Evolutionary conservation across 2,113 vertebrate genomes (phyloP).

Genomic region (Chaenogobius annularis): DNA sequence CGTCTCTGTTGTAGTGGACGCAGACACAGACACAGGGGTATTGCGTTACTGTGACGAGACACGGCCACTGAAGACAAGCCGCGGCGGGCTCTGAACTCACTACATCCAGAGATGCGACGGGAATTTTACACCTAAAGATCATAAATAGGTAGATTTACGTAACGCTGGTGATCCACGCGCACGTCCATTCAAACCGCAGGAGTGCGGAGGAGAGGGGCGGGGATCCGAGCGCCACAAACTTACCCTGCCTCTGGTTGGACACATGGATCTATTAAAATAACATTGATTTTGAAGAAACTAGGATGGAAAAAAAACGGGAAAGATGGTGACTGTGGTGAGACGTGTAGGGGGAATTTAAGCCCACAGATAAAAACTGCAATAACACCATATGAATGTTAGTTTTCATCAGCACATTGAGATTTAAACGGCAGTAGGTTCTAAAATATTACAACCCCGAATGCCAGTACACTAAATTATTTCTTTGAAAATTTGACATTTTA

Average conservation of each 20-base stretch:
- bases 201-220: background rate
- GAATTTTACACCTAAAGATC: background rate
- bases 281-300: background rate
- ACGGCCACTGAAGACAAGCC: conserved; percentile 15
- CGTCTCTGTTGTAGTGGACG: conserved; percentile 17
- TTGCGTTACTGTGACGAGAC: conserved; percentile 52
- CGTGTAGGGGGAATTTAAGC: no score
- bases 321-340: no score
- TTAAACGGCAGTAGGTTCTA: no score
- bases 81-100: conserved; percentile 15
- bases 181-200: conserved; percentile 18
- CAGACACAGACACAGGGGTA: conserved; percentile 21
- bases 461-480: no score
- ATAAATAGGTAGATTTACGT: background rate
- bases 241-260: background rate
- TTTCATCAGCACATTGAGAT: no score
- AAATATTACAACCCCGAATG: no score
- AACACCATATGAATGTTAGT: no score
- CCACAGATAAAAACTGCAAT: no score
- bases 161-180: conserved; percentile 3
- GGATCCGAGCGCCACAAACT: conserved; percentile 1
- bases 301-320: no score
- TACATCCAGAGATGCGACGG: background rate
- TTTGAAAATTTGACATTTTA: no score
- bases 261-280: background rate